Base-by-base conservation (phyloP, 2,797 vertebrate species). In the Ispidina picta region DNA sequence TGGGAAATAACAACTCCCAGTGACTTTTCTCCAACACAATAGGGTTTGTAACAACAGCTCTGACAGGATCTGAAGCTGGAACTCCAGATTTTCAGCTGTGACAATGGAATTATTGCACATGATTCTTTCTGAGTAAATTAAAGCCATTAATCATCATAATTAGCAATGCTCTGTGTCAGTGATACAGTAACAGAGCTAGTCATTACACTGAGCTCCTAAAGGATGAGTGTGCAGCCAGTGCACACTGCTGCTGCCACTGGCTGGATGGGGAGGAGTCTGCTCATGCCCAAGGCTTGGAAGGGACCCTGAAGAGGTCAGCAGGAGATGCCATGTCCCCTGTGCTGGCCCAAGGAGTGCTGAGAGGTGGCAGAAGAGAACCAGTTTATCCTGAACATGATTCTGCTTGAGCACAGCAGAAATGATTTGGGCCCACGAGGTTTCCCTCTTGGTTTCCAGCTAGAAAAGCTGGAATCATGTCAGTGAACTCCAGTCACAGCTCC, bases 61-160 rank as follows among this genome's bases (percentile, higher is more conserved):
- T 86, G 70, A 81, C 71, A 89, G 83, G 62, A 77, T 92, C 63
- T 72, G 69, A 88, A 90, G 74, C 92, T 86, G 44, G 46, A 69
- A 59, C 39, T 89, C 71, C 86, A 64, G 81, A 88, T 86, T 93
- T 83, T 90, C 58, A 54, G 83, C 79, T 85, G 86, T 95, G 91
- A 96, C 93, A 91, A 92, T 60, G 65, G 85, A 94, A 94, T 88
- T 92, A 90, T 55, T 76, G 73, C 88, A 80, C 64, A 58, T 91
- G 91, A 91, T 83, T 89, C 89, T 96, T 95, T 91, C 94, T 77
- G 83, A 96, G 91, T 84, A 97, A 97, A 97, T 97, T 95, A 97
- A 97, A 96, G 35, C 75, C 91, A 97, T 97, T 95, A 91, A 92
- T 97, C 97, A 97, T 89, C 96, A 80, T 96, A 96, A 97, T 97